A percentile compares a stretch with the other conserved stretches of the same genome.
phyloP scores from a whole-genome alignment of 2,113 vertebrate genomes.

The Rattus rattus region DNA sequence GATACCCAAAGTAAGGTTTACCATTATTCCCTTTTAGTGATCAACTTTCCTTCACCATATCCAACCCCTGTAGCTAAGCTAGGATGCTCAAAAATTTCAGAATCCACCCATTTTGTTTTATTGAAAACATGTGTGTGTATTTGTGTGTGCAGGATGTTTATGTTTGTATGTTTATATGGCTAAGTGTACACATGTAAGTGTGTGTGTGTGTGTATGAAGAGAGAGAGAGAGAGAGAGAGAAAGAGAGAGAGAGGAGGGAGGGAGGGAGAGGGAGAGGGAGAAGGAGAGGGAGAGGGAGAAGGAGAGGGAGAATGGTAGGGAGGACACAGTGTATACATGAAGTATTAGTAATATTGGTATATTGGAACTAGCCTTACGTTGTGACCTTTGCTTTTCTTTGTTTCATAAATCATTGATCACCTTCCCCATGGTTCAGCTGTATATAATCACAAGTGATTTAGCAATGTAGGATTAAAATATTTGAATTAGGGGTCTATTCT shows the following conservation, averaged over 20 bases:
- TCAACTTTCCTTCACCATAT: neutral
- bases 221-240: too few relatives aligned
- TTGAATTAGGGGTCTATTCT: neutral
- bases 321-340: accelerated
- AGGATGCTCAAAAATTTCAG: neutral
- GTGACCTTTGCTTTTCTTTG: neutral
- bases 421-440: neutral
- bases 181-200: neutral
- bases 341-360: neutral
- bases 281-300: too few relatives aligned
- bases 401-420: neutral
- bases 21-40: neutral
- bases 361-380: neutral
- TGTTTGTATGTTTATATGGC: neutral
- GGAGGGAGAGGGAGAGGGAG: too few relatives aligned
- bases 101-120: neutral
- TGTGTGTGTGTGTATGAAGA: neutral
- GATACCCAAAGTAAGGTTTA: neutral
- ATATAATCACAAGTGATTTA: neutral
- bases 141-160: neutral
- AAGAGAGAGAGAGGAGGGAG: too few relatives aligned
- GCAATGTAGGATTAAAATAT: neutral
- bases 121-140: neutral
- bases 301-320: too few relatives aligned
- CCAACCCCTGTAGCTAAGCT: too few relatives aligned